A percentile compares a stretch with the other conserved stretches of the same genome.
These are phyloP conservation scores for Platysternon megacephalum DNA, from an alignment of 2,113 vertebrate genomes.

Conservation along the genomic window DNA sequence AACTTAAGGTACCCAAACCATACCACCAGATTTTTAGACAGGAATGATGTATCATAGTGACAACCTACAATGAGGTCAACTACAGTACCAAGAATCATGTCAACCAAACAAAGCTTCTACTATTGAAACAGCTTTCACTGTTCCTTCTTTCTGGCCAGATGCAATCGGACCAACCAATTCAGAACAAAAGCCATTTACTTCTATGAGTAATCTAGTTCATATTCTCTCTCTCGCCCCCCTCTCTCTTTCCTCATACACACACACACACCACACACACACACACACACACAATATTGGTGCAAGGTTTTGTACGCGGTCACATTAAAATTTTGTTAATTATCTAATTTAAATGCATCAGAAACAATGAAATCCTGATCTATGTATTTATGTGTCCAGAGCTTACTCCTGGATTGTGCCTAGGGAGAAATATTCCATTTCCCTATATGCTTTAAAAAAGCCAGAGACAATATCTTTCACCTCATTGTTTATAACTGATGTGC, in stretches of 20 bases:
- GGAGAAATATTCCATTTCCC: not conserved
- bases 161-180: not conserved
- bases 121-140: rapidly evolving
- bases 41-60: not conserved
- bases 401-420: not conserved
- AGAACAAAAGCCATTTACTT: not conserved
- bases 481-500: not conserved
- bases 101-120: not conserved
- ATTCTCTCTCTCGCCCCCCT: not conserved
- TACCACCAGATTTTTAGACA: not conserved
- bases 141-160: not conserved
- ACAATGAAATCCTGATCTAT: not conserved
- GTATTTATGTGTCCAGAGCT: not conserved
- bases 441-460: not conserved
- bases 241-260: not conserved
- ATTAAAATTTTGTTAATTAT: not conserved
- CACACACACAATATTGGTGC: not conserved
- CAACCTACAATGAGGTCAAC: not conserved
- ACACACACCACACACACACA: not conserved
- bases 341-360: not conserved
- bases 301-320: not conserved
- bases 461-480: not conserved
- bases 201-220: not conserved
- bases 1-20: not conserved
- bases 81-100: not conserved